phyloP scores from a whole-genome alignment of 23 tunicate genomes.

The Corella eumyota region DNA sequence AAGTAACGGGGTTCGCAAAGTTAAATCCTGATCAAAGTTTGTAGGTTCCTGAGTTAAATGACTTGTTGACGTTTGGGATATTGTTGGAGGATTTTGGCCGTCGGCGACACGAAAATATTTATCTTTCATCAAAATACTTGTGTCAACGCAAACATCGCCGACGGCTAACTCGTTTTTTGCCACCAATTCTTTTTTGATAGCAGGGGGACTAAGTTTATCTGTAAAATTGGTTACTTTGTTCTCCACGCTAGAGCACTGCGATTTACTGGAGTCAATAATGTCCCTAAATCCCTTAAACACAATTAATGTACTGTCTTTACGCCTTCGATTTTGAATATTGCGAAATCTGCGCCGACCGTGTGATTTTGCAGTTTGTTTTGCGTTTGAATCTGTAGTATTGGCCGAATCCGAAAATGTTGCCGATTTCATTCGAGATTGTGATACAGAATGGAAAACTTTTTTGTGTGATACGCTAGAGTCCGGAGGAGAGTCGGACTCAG shows the following conservation, averaged over 20 bases:
- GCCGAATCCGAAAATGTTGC: constrained; percentile 19
- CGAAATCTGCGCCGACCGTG: constrained; percentile 6
- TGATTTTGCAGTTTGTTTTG: constrained; percentile 1
- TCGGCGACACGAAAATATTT: constrained; percentile 20
- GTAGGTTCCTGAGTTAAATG: too few relatives aligned
- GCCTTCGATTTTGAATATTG: background rate
- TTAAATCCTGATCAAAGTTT: too few relatives aligned
- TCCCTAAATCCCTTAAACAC: constrained; percentile 28
- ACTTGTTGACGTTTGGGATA: too few relatives aligned
- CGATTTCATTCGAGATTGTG: background rate
- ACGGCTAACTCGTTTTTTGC: constrained; percentile 76
- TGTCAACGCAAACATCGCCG: constrained; percentile 53
- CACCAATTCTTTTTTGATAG: too few relatives aligned
- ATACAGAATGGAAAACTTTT: background rate
- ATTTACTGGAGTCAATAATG: too few relatives aligned
- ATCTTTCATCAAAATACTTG: background rate
- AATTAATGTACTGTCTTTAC: background rate
- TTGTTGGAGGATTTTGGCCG: constrained; percentile 34
- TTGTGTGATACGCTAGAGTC: constrained; percentile 14
- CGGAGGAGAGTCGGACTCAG: constrained; percentile 28
- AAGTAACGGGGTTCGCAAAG: too few relatives aligned
- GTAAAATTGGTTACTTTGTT: too few relatives aligned
- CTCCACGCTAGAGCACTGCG: too few relatives aligned
- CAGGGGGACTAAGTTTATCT: background rate
- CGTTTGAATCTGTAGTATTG: background rate